phyloP scores from a whole-genome alignment of 2,797 vertebrate species.

The Arrhamphus sclerolepis region DNA sequence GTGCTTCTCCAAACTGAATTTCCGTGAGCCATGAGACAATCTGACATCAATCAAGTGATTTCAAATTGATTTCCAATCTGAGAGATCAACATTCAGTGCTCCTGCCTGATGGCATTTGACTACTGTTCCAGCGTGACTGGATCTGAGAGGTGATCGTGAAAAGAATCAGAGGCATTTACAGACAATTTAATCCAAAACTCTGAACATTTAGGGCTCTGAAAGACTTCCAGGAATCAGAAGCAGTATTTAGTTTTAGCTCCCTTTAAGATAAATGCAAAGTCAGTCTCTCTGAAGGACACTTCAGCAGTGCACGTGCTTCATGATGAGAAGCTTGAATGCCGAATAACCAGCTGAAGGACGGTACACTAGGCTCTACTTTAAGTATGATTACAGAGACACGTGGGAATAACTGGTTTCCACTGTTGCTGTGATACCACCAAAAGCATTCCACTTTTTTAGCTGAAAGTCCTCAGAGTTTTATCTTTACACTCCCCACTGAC shows the following conservation, averaged over 20 bases:
- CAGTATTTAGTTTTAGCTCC: not conserved
- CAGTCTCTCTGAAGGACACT: slow-evolving; percentile 51
- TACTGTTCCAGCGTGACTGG: too few species aligned
- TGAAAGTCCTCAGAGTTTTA: slow-evolving; percentile 34
- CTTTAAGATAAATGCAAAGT: too few species aligned
- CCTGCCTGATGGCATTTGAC: too few species aligned
- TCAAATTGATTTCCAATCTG: too few species aligned
- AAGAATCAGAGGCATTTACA: too few species aligned
- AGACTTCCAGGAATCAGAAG: slow-evolving; percentile 1
- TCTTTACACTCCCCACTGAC: slow-evolving; percentile 28
- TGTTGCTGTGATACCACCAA: slow-evolving; percentile 18
- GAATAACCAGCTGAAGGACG: slow-evolving; percentile 41
- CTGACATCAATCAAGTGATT: too few species aligned
- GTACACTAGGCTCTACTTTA: slow-evolving; percentile 19
- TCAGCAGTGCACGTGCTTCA: slow-evolving; percentile 21
- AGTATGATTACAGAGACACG: slow-evolving; percentile 22
- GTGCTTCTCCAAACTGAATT: too few species aligned
- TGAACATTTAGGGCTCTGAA: not conserved
- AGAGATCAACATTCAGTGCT: too few species aligned
- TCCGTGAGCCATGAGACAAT: too few species aligned
- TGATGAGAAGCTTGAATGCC: slow-evolving; percentile 18
- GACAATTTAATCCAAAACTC: slow-evolving; percentile 2
- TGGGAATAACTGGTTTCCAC: slow-evolving; percentile 1
- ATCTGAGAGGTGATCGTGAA: too few species aligned
- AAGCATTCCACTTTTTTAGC: not conserved